Base-by-base conservation (phyloP, 2,888 invertebrate genomes). In the Ormia ochracea region DNA sequence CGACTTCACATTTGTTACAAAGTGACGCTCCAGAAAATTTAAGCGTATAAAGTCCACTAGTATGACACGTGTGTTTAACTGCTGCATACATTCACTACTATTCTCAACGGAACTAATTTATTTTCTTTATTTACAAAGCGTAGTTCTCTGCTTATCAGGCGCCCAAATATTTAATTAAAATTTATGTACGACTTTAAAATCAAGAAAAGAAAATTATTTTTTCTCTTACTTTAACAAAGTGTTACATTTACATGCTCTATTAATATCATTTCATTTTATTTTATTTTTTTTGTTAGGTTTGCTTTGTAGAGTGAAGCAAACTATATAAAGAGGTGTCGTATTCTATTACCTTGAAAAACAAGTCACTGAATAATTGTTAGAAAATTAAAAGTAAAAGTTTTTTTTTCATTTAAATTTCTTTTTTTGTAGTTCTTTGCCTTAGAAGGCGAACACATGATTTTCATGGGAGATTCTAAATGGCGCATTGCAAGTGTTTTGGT, bases 351-450 rank as follows among this genome's bases (percentile, higher is more conserved):
- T 48, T 6, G 23, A 58, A 54, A 69, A 48, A 54, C 14, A 36
- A 28, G 48, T 17, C n/a, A 63, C 17, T 6, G 19, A 63, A 31
- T 43, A 56, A 28, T 33, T 56, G 12, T 41, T 31, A 9, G n/a
- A 45, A 74, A 59, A 33, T 31, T 41, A 68, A 73, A 68, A 73
- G 73, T 59, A 78, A 73, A 68, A 78, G 48, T 78, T 68, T 28
- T n/a, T n/a, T n/a, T n/a, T 52, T 31, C 12, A 17, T 43, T 52
- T 52, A 14, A 10, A 50, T 14, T 19, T 33, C 4, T 14, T 2
- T 12, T 26, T 14, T 28, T 1, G n/a, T 6, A n/a, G n/a, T n/a
- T n/a, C n/a, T n/a, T n/a, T n/a, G n/a, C n/a, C n/a, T n/a, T n/a
- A n/a, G n/a, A n/a, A n/a, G n/a, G n/a, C n/a, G n/a, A n/a, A 14